phyloP scores from a whole-genome alignment of 2,797 vertebrate species.

The Xerus rutilus region DNA sequence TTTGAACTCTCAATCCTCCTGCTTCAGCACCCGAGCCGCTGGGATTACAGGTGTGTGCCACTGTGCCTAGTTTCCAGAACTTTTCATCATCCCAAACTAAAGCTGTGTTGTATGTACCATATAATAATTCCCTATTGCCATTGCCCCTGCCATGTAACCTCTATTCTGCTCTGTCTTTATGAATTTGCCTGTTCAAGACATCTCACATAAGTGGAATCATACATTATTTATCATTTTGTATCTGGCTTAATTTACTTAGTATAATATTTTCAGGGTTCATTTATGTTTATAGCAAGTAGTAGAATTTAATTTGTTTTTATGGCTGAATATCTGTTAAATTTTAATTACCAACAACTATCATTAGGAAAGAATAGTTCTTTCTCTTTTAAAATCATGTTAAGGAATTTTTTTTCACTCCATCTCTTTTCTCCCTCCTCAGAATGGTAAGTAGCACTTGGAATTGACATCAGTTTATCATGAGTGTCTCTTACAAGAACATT shows the following conservation, averaged over 20 bases:
- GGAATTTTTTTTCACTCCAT: neutral
- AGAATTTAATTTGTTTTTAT: neutral
- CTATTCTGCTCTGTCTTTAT: neutral
- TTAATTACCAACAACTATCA: neutral
- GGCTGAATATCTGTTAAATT: neutral
- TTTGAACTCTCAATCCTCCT: no score
- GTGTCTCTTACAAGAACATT: neutral
- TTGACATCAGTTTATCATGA: neutral
- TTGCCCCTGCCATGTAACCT: neutral
- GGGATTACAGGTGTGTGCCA: neutral
- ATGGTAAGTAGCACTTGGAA: constrained; percentile 17
- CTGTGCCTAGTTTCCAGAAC: neutral
- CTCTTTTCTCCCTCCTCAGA: neutral
- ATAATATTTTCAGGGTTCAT: neutral
- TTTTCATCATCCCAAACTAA: neutral
- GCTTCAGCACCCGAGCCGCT: no score
- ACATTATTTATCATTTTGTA: constrained; percentile 28
- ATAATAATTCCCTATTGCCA: neutral
- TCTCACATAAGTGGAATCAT: constrained; percentile 23
- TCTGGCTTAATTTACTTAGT: constrained; percentile 33
- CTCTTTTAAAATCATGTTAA: neutral
- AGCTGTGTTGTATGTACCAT: neutral
- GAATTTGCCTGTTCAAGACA: neutral
- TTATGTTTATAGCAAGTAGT: neutral
- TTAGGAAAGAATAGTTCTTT: constrained; percentile 34